Percentiles rank a stretch among this genome's conserved stretches.
phyloP scores from a whole-genome alignment of 2,888 invertebrate species.

The Andrena haemorrhoa region DNA sequence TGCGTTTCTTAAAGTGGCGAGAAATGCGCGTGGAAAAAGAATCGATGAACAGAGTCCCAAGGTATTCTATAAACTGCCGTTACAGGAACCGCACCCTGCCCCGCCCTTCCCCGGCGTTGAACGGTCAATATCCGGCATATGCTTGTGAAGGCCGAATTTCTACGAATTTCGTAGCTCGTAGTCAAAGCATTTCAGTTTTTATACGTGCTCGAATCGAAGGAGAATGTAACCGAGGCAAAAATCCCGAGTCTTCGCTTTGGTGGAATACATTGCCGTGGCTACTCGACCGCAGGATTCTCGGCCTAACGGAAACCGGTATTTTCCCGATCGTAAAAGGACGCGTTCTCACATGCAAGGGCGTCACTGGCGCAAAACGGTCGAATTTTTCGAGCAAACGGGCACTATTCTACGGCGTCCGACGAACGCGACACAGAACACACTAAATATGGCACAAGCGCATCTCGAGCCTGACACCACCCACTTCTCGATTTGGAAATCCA shows the following conservation, averaged over 20 bases:
- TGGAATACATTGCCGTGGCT: not conserved
- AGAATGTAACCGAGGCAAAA: not conserved
- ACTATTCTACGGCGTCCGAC: conserved; percentile 15
- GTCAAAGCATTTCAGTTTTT: not conserved
- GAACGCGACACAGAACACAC: conserved; percentile 51
- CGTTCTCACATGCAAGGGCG: conserved; percentile 13
- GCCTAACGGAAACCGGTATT: conserved; percentile 13
- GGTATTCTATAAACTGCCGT: conserved; percentile 21
- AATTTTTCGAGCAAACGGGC: conserved; percentile 1
- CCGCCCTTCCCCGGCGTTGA: conserved; percentile 82
- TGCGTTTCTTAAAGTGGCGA: not conserved
- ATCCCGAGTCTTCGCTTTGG: not conserved
- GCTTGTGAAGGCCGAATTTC: not conserved
- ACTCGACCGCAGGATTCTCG: not conserved
- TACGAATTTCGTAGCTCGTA: not conserved
- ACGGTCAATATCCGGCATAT: conserved; percentile 78
- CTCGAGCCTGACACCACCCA: conserved; percentile 54
- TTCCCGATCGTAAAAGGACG: not conserved
- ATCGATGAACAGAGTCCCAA: not conserved
- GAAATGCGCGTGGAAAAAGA: not conserved
- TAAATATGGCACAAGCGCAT: conserved; percentile 48
- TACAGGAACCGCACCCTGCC: conserved; percentile 83
- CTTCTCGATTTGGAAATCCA: conserved; percentile 55
- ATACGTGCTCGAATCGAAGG: not conserved
- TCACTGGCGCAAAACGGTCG: conserved; percentile 9